phyloP scores from a whole-genome alignment of 2,797 vertebrate genomes.

The Thamnophis elegans region DNA sequence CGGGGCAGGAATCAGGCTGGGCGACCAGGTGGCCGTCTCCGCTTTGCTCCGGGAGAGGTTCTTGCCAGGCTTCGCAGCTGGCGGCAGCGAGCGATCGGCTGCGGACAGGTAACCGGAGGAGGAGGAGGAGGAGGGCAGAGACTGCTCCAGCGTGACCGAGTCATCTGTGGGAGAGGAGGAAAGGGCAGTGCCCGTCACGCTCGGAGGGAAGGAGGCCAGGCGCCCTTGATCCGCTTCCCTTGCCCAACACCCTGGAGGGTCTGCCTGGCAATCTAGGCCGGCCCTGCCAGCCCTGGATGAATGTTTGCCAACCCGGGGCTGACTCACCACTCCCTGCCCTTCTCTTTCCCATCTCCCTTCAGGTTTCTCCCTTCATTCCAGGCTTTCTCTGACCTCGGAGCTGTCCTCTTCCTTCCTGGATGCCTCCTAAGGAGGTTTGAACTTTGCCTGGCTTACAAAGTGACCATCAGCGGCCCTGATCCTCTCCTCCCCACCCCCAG shows the following conservation, averaged over 20 bases:
- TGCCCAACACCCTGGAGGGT: neutral
- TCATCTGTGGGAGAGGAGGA: constrained; percentile 71
- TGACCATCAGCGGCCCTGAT: neutral
- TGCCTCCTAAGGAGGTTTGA: neutral
- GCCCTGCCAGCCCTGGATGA: neutral
- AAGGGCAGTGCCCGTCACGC: neutral
- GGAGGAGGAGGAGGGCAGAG: constrained; percentile 63
- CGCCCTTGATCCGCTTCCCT: neutral
- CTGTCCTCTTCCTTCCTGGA: neutral
- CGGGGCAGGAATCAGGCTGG: constrained; percentile 91
- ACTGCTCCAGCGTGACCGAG: constrained; percentile 72
- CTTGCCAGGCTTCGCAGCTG: constrained; percentile 56
- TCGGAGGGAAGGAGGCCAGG: neutral
- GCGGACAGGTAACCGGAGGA: constrained; percentile 55
- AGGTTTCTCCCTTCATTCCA: neutral
- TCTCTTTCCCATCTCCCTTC: neutral
- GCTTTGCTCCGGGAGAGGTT: constrained; percentile 56
- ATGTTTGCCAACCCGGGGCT: neutral
- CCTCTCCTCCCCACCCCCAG: neutral
- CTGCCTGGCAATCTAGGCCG: neutral
- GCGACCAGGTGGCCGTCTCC: constrained; percentile 78
- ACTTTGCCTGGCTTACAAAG: neutral
- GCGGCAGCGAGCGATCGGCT: constrained; percentile 47
- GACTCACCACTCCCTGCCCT: neutral
- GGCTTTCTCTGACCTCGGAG: neutral